These are phyloP conservation scores for Stramonita haemastoma DNA, from an alignment of 2,888 invertebrate species.

Conservation along the genomic window DNA sequence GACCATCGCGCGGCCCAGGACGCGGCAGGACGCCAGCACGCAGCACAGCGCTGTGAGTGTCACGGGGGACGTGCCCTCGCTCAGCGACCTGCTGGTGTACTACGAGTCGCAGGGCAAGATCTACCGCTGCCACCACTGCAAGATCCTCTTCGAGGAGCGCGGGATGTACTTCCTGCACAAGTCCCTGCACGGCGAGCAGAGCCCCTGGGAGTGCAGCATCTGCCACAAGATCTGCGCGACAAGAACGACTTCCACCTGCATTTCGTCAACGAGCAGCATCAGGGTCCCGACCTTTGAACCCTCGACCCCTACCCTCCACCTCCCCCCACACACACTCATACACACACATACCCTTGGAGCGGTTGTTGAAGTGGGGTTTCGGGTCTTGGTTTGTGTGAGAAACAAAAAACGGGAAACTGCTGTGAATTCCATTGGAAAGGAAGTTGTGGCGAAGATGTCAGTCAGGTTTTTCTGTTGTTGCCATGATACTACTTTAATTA, in stretches of 20 bases:
- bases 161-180: conserved; percentile 71
- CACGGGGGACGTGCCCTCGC: conserved; percentile 57
- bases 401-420: no score
- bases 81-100: conserved; percentile 66
- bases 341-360: no score
- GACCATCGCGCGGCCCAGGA: conserved; percentile 51
- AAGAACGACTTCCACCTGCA: conserved; percentile 72
- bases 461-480: no score
- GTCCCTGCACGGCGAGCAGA: conserved; percentile 65
- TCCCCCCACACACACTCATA: no score
- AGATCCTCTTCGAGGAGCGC: conserved; percentile 70
- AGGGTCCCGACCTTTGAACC: neutral
- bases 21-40: conserved; percentile 58
- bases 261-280: conserved; percentile 70
- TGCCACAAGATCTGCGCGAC: conserved; percentile 69
- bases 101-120: conserved; percentile 68
- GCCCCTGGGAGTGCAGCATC: conserved; percentile 71
- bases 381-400: no score
- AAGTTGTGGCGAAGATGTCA: no score
- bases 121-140: conserved; percentile 68
- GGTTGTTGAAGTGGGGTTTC: no score
- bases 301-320: neutral
- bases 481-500: no score
- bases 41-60: conserved; percentile 61
- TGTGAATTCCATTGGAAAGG: no score